Evolutionary conservation across 2,113 vertebrate genomes (phyloP).

Genomic region (Heliornis fulica): DNA sequence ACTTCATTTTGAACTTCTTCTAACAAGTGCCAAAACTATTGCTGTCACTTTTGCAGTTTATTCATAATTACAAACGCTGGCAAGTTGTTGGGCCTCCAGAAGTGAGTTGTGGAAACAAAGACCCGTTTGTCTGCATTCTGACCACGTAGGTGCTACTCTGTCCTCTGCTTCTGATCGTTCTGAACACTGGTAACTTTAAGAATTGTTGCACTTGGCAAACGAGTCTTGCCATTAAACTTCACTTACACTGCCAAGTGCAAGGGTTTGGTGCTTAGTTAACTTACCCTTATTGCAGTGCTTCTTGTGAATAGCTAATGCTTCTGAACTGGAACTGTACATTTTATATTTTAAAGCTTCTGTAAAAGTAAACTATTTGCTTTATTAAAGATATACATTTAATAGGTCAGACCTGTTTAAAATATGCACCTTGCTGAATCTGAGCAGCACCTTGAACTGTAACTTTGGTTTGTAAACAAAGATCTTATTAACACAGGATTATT

Average conservation of each 20-base stretch:
- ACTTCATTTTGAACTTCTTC: conserved; percentile 44
- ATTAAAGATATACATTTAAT: conserved; percentile 84
- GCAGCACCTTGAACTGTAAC: conserved; percentile 44
- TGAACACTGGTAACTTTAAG: conserved; percentile 74
- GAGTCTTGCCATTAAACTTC: conserved; percentile 68
- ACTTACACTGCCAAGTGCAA: conserved; percentile 67
- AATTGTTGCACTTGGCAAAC: conserved; percentile 74
- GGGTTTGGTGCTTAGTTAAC: conserved; percentile 70
- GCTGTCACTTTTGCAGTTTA: conserved; percentile 59
- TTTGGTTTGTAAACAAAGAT: conserved; percentile 41
- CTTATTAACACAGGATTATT: conserved; percentile 47
- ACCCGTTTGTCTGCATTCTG: conserved; percentile 55
- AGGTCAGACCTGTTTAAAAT: conserved; percentile 72
- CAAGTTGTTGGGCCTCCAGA: conserved; percentile 48
- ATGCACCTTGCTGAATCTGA: conserved; percentile 54
- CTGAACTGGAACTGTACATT: conserved; percentile 84
- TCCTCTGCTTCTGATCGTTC: conserved; percentile 72
- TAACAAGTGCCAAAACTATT: conserved; percentile 64
- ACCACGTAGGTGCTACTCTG: conserved; percentile 74
- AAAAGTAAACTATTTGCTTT: conserved; percentile 83
- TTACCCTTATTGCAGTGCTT: conserved; percentile 74
- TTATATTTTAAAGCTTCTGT: conserved; percentile 87
- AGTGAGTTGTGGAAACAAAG: conserved; percentile 35
- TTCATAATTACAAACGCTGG: conserved; percentile 45
- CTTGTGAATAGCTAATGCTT: conserved; percentile 77